Percentiles rank a stretch among this genome's conserved stretches.
phyloP scores from a whole-genome alignment of 2,113 vertebrate species.

The Lepus timidus region DNA sequence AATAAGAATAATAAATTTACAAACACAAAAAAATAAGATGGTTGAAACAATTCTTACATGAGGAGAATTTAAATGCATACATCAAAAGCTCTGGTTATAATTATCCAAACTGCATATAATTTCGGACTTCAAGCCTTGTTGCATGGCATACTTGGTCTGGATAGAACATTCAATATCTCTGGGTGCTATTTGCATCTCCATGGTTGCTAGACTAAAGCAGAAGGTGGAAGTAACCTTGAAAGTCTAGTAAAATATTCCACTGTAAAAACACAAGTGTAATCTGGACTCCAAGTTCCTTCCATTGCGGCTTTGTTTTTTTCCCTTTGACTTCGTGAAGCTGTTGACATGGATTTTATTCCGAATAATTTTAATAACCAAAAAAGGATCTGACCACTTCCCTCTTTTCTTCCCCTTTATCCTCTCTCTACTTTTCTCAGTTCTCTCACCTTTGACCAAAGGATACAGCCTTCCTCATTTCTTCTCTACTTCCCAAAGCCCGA shows the following conservation, averaged over 20 bases:
- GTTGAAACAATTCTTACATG: background rate
- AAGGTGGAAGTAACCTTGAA: slow-evolving; percentile 51
- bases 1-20: no score
- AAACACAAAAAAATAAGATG: no score
- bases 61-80: background rate
- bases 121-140: background rate
- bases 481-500: slow-evolving; percentile 78
- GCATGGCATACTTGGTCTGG: background rate
- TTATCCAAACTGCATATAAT: background rate
- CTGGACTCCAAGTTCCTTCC: slow-evolving; percentile 61
- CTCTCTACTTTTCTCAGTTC: slow-evolving; percentile 82
- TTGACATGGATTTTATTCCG: slow-evolving; percentile 71
- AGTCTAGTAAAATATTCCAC: slow-evolving; percentile 49
- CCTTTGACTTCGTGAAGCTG: slow-evolving; percentile 73
- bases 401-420: slow-evolving; percentile 70
- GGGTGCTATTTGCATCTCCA: background rate
- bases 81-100: background rate
- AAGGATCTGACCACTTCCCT: slow-evolving; percentile 75
- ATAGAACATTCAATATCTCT: background rate
- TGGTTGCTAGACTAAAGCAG: background rate
- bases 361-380: slow-evolving; percentile 78
- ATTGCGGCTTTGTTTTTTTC: slow-evolving; percentile 68
- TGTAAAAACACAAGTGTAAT: slow-evolving; percentile 1
- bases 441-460: slow-evolving; percentile 75
- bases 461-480: slow-evolving; percentile 80